Conservation (phyloP, 1,140 invertebrate genomes). For the Zaprionus tsacasi region DNA sequence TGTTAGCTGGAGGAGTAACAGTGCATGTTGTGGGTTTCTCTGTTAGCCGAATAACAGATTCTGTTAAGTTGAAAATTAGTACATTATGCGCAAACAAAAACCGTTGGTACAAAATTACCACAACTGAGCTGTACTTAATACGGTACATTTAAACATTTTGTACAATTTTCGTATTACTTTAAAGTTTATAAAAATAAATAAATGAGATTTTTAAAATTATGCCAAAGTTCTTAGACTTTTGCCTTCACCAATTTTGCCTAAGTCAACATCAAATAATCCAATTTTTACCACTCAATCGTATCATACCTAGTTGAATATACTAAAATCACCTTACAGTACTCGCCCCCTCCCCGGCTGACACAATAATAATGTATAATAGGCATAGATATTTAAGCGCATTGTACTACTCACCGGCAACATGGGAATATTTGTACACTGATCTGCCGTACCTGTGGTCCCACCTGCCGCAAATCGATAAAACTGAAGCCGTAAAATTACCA, state of each 20-base stretch:
- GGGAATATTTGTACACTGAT: conserved; percentile 22
- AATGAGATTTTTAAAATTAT: no score
- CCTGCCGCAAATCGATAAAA: conserved; percentile 70
- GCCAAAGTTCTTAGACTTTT: no score
- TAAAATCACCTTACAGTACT: background rate
- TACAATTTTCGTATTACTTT: no score
- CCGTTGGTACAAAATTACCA: background rate
- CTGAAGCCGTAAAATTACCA: conserved; percentile 68
- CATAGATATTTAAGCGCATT: conserved; percentile 71
- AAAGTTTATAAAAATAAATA: no score
- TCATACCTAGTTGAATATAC: background rate
- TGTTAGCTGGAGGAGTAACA: background rate
- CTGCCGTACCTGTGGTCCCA: conserved; percentile 28
- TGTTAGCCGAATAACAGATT: background rate
- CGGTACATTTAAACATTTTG: background rate
- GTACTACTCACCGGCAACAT: conserved; percentile 53
- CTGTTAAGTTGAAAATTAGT: background rate
- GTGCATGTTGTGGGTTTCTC: no score
- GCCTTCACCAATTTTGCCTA: no score
- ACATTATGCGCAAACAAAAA: no score
- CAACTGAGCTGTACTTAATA: background rate
- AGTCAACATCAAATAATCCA: no score
- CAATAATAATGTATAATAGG: conserved; percentile 59
- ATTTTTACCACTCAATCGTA: background rate
- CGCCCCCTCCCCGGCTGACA: conserved; percentile 38